Evolutionary conservation across 2,888 invertebrate species (phyloP).

Genomic region (Auanema sp.): DNA sequence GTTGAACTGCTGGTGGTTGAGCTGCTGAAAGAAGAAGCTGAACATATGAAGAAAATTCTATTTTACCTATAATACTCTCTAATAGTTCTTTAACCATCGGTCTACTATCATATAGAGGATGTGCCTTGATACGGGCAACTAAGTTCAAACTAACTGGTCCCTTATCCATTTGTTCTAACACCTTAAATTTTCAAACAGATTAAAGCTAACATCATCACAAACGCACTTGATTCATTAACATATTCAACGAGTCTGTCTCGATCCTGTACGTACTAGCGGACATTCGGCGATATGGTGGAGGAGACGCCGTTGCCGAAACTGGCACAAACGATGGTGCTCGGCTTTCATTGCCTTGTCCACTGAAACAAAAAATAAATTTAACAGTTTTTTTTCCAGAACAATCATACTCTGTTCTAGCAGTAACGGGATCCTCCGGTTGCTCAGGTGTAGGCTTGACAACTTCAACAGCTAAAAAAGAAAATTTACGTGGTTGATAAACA

Average conservation of each 20-base stretch:
- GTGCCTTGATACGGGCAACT: slow-evolving; percentile 58
- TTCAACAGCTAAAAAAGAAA: neutral
- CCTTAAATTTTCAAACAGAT: no score
- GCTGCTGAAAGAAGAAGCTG: slow-evolving; percentile 55
- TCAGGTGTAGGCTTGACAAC: slow-evolving; percentile 19
- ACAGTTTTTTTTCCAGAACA: neutral
- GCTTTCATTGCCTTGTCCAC: neutral
- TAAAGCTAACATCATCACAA: no score
- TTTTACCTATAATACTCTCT: slow-evolving; percentile 33
- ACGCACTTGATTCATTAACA: slow-evolving; percentile 61
- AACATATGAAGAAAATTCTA: neutral
- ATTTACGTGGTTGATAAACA: no score
- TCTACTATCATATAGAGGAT: slow-evolving; percentile 58
- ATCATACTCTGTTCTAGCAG: slow-evolving; percentile 29
- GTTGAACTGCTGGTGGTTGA: slow-evolving; percentile 54
- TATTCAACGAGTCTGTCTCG: slow-evolving; percentile 60
- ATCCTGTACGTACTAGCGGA: slow-evolving; percentile 43
- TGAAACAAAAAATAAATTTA: no score
- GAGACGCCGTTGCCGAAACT: slow-evolving; percentile 28
- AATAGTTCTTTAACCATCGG: slow-evolving; percentile 60
- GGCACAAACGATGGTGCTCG: slow-evolving; percentile 48
- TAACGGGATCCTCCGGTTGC: slow-evolving; percentile 41
- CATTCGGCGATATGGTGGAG: slow-evolving; percentile 17
- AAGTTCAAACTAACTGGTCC: slow-evolving; percentile 61
- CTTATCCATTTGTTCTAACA: slow-evolving; percentile 63